Percentiles rank a stretch among this genome's conserved stretches.
Evolutionary conservation across 2,888 invertebrate species (phyloP).

Genomic region (Drosophila gaucha): DNA sequence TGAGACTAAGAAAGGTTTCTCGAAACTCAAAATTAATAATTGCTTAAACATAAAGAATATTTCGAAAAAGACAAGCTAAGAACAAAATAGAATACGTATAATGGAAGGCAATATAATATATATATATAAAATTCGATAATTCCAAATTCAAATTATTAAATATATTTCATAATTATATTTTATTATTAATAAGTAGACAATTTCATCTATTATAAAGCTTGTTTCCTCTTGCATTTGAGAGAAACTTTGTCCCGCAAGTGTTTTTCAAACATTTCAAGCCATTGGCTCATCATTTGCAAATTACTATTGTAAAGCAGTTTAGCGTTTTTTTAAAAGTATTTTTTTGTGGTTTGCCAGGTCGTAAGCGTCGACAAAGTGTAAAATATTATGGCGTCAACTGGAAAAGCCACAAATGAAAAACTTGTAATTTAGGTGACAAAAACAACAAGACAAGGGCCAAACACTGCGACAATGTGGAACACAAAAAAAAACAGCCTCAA

Average conservation of each 20-base stretch:
- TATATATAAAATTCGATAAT: no score
- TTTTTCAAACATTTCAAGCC: constrained; percentile 7
- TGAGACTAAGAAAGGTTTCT: no score
- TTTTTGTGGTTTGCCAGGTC: constrained; percentile 36
- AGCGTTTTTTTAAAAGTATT: not conserved
- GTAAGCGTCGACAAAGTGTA: constrained; percentile 34
- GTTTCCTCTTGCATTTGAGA: not conserved
- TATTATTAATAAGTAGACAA: no score
- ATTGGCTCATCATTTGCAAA: constrained; percentile 32
- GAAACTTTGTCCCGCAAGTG: not conserved
- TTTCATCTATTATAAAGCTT: no score
- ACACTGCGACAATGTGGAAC: constrained; percentile 10
- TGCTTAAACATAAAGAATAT: no score
- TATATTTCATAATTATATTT: no score
- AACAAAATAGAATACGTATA: no score
- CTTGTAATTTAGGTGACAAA: constrained; percentile 77
- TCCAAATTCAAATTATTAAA: no score
- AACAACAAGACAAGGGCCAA: constrained; percentile 57
- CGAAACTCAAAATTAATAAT: no score
- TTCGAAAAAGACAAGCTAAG: no score
- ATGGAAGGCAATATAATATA: no score
- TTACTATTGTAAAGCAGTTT: constrained; percentile 41
- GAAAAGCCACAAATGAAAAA: constrained; percentile 68
- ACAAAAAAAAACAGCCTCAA: constrained; percentile 67
- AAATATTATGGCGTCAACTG: constrained; percentile 66